These are phyloP conservation scores for Drosophila ficusphila DNA, from an alignment of 1,140 invertebrate genomes.

Conservation along the genomic window DNA sequence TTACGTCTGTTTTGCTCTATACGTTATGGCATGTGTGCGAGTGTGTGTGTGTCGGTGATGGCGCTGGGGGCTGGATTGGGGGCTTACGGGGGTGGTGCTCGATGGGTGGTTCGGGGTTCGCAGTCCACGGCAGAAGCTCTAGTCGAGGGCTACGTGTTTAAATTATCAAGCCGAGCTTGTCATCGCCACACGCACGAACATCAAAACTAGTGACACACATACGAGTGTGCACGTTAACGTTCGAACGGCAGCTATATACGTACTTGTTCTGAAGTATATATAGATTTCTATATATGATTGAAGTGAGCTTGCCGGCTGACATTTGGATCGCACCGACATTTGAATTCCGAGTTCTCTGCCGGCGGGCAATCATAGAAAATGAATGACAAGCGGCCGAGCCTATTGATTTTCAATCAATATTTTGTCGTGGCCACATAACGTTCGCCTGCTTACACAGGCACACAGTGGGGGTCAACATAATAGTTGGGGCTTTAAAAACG, in stretches of 20 bases:
- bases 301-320: slow-evolving; percentile 54
- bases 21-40: slow-evolving; percentile 37
- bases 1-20: slow-evolving; percentile 76
- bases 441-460: slow-evolving; percentile 15
- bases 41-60: slow-evolving; percentile 25
- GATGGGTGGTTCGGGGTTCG: slow-evolving; percentile 12
- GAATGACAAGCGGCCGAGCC: slow-evolving; percentile 48
- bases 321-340: slow-evolving; percentile 30
- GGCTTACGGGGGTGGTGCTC: neutral
- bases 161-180: slow-evolving; percentile 81
- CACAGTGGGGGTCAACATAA: slow-evolving; percentile 11
- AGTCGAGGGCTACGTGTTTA: slow-evolving; percentile 68
- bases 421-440: slow-evolving; percentile 50
- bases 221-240: slow-evolving; percentile 39
- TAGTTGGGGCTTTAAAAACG: too few species aligned
- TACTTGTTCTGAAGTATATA: slow-evolving; percentile 29
- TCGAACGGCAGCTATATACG: slow-evolving; percentile 6
- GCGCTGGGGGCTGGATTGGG: slow-evolving; percentile 19
- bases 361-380: slow-evolving; percentile 35
- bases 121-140: slow-evolving; percentile 21
- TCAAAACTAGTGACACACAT: slow-evolving; percentile 39
- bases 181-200: slow-evolving; percentile 65
- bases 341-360: slow-evolving; percentile 27
- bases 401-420: slow-evolving; percentile 83
- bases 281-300: slow-evolving; percentile 17